Evolutionary conservation across 2,797 vertebrate species (phyloP).

Genomic region (Squalus acanthias): DNA sequence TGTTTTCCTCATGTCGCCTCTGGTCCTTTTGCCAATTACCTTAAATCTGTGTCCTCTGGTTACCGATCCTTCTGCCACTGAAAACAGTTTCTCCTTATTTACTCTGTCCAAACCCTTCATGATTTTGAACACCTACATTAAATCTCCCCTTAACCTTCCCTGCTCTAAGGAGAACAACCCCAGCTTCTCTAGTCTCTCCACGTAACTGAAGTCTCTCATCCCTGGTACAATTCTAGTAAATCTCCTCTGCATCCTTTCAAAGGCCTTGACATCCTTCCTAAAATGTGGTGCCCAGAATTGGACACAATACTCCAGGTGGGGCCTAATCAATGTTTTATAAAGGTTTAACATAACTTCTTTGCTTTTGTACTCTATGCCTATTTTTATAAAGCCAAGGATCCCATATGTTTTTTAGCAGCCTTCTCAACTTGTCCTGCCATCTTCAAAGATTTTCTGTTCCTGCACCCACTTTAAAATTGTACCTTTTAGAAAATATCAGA

Average conservation of each 20-base stretch:
- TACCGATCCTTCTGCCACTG: no score
- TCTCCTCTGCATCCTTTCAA: background rate
- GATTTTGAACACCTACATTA: background rate
- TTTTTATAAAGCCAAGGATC: background rate
- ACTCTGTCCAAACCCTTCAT: no score
- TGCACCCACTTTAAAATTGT: background rate
- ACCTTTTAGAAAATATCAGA: background rate
- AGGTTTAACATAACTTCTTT: background rate
- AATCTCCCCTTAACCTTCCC: background rate
- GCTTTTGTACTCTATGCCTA: background rate
- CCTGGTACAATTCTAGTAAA: background rate
- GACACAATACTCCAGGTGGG: background rate
- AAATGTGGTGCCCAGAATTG: background rate
- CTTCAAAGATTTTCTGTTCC: background rate
- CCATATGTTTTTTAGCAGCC: background rate
- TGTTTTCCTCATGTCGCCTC: no score
- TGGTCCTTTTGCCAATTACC: no score
- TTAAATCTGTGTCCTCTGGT: no score
- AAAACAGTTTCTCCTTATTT: no score
- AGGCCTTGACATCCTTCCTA: background rate
- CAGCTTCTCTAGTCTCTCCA: background rate
- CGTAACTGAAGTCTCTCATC: background rate
- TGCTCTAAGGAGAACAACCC: background rate
- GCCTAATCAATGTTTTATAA: background rate
- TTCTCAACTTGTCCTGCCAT: background rate